Percentiles rank a stretch among this genome's conserved stretches.
phyloP scores from a whole-genome alignment of 2,797 vertebrate species.

The Phrynocephalus forsythii region DNA sequence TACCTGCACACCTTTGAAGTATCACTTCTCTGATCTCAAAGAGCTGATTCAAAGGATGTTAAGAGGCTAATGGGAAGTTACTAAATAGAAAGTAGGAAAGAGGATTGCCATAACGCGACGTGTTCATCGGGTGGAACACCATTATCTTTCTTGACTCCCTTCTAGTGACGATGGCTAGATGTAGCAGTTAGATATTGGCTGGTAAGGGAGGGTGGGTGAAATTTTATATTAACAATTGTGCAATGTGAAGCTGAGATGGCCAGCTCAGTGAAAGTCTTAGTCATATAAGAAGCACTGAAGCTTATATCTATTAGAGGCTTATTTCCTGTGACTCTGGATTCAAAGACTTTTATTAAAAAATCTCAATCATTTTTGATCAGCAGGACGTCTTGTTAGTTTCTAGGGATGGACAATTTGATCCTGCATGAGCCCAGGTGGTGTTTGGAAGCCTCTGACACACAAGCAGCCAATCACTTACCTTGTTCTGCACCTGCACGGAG shows the following conservation, averaged over 20 bases:
- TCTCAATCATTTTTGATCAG: too few relatives aligned
- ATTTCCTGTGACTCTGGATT: too few relatives aligned
- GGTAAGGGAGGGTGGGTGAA: too few relatives aligned
- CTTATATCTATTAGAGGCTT: neutral
- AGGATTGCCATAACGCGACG: neutral
- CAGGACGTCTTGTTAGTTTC: too few relatives aligned
- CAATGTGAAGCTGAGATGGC: neutral
- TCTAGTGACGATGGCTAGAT: neutral
- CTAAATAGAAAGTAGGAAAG: neutral
- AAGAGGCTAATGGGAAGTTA: slow-evolving; percentile 4
- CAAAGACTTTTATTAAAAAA: too few relatives aligned
- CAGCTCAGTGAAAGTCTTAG: neutral
- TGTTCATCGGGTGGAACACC: neutral
- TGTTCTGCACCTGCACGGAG: too few relatives aligned
- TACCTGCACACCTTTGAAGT: slow-evolving; percentile 69
- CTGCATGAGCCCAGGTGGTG: too few relatives aligned
- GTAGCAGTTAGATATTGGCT: neutral
- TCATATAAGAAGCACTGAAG: neutral
- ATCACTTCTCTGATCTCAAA: slow-evolving; percentile 59
- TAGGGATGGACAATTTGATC: too few relatives aligned
- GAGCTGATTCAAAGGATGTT: slow-evolving; percentile 16
- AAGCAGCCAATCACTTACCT: too few relatives aligned
- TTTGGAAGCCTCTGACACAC: too few relatives aligned
- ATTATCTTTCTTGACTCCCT: neutral
- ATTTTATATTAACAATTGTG: neutral